Base-by-base conservation (phyloP, 2,113 vertebrate genomes). In the Chauna torquata region DNA sequence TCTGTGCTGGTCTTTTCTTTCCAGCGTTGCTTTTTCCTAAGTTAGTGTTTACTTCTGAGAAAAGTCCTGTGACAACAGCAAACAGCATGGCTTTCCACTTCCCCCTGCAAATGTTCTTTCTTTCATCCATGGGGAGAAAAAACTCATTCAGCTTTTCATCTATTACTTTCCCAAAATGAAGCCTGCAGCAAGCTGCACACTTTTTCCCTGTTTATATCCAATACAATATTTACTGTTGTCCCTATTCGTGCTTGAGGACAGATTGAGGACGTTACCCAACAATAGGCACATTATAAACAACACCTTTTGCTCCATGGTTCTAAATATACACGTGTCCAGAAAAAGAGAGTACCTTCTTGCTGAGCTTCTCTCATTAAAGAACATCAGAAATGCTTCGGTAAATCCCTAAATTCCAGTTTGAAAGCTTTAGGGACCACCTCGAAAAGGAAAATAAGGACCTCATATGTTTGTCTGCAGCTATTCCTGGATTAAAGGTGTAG, bases 291-390 rank as follows among this genome's bases (percentile, higher is more conserved):
- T 40, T 55, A 74, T 8, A 84, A 76, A 12, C 55, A 57, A 16
- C 25, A 11, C 11, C 0, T 1, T 55, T 84, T 75, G 38, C 28
- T 81, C 68, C 66, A 23, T 30, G 55, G 19, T 59, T 95, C 65
- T 82, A 82, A 47, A 34, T 40, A 75, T 16, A 81, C 20, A 36
- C 1, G 1, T n/a, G 28, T 45, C 44, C 38, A 68, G 65, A 32
- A 78, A 49, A 86, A 64, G 10, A 8, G 17, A 16, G 47, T 52
- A 45, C 30, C n/a, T 78, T 52, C 50, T 75, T 82, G 28, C 52
- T 72, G 72, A 89, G 16, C 18, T 57, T 68, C 12, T 83, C 45
- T 93, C 88, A 52, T 75, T 82, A 69, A 79, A 84, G 65, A 45
- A 1, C 3, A 3, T 44, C 57, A 68, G 58, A 83, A 88, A 42